Conservation (phyloP, 1,140 invertebrate genomes). For the Philotrypesis tridentata region DNA sequence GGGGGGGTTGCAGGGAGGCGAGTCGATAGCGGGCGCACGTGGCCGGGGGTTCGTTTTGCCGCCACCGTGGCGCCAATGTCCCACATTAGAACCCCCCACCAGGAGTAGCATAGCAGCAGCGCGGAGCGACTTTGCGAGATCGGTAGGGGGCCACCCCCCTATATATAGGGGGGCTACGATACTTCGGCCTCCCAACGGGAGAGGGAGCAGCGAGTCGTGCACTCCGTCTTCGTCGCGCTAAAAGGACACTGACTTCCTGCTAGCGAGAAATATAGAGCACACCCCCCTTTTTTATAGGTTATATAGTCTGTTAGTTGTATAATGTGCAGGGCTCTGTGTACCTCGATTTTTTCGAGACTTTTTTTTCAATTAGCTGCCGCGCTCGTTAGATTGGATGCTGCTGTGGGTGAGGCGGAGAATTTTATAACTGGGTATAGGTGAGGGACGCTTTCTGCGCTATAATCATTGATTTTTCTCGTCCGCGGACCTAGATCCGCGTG, state of each 20-base stretch:
- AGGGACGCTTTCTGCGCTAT: slow-evolving; percentile 21
- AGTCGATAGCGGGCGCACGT: slow-evolving; percentile 71
- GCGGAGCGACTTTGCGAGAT: neutral
- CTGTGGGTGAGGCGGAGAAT: neutral
- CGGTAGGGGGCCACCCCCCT: neutral
- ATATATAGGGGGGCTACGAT: neutral
- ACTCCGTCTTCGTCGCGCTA: slow-evolving; percentile 60
- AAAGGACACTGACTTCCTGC: slow-evolving; percentile 70
- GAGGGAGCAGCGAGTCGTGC: slow-evolving; percentile 23
- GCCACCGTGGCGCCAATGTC: slow-evolving; percentile 70
- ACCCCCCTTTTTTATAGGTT: slow-evolving; percentile 37
- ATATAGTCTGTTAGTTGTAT: slow-evolving; percentile 35
- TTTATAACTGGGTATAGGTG: neutral
- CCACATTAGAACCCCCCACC: slow-evolving; percentile 61
- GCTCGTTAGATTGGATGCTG: neutral
- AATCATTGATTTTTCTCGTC: slow-evolving; percentile 37
- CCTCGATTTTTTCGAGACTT: neutral
- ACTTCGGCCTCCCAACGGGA: neutral
- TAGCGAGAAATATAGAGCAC: slow-evolving; percentile 45
- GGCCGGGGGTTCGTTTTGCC: slow-evolving; percentile 66
- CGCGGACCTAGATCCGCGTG: neutral
- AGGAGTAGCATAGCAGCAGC: neutral
- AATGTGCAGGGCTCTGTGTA: slow-evolving; percentile 36
- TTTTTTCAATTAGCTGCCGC: neutral
- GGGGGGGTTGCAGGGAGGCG: slow-evolving; percentile 47